Percentiles rank a stretch among this genome's conserved stretches.
phyloP scores from a whole-genome alignment of 2,113 vertebrate species.

The Channa maculata region DNA sequence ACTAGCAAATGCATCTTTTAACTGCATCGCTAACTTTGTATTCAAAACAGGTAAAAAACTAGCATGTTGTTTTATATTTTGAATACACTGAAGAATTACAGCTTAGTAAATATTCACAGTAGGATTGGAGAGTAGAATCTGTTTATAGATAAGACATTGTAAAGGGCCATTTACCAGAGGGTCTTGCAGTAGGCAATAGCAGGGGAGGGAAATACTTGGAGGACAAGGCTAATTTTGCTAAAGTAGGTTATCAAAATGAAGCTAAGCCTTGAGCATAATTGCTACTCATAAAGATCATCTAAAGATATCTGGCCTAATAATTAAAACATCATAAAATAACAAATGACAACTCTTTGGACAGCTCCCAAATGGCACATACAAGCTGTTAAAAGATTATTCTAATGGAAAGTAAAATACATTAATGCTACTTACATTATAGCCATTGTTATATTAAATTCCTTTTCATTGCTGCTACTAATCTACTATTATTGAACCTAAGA shows the following conservation, averaged over 20 bases:
- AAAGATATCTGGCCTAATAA: slow-evolving; percentile 73
- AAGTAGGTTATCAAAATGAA: slow-evolving; percentile 72
- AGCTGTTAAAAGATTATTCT: background rate
- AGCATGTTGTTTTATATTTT: too few species aligned
- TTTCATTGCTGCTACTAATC: background rate
- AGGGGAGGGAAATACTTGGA: slow-evolving; percentile 18
- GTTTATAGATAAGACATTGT: slow-evolving; percentile 14
- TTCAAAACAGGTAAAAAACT: too few species aligned
- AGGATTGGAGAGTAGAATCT: slow-evolving; percentile 5
- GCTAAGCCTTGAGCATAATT: slow-evolving; percentile 63
- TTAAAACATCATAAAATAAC: slow-evolving; percentile 34
- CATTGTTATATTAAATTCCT: background rate
- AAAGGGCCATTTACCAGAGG: background rate
- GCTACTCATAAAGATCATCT: slow-evolving; percentile 53
- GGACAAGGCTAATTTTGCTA: slow-evolving; percentile 55
- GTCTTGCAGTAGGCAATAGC: slow-evolving; percentile 19
- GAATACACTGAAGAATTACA: too few species aligned
- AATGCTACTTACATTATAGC: background rate
- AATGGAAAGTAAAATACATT: background rate
- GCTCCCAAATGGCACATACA: slow-evolving; percentile 1
- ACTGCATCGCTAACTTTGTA: background rate
- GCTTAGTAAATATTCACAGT: slow-evolving; percentile 16
- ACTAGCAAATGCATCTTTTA: background rate
- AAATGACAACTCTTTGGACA: background rate
- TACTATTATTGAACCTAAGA: background rate